A percentile compares a stretch with the other conserved stretches of the same genome.
Evolutionary conservation across 2,888 invertebrate genomes (phyloP).

Genomic region (Frankliniella fusca): DNA sequence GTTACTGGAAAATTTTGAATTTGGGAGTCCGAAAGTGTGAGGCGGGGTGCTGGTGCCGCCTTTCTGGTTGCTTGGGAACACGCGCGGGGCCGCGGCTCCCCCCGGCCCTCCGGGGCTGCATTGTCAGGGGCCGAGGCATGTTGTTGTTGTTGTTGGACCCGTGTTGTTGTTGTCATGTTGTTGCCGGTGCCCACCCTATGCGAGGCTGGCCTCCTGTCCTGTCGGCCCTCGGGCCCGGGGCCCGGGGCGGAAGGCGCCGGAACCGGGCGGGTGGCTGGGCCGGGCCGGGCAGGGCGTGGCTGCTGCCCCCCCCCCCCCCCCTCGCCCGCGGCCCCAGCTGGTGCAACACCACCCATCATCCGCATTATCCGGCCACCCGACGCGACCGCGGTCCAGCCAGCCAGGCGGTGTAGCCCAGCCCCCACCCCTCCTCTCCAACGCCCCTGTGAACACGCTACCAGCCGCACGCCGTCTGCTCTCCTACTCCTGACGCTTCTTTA

Average conservation of each 20-base stretch:
- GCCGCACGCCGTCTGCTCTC: too few relatives aligned
- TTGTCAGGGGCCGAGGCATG: neutral
- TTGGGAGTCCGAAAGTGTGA: neutral
- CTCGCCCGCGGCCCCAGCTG: too few relatives aligned
- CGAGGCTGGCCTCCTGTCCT: neutral
- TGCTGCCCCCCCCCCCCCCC: neutral
- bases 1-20: conserved; percentile 10
- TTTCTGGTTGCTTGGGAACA: neutral
- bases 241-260: neutral
- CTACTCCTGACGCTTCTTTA: too few relatives aligned
- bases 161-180: neutral
- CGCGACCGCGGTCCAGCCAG: too few relatives aligned
- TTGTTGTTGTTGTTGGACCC: neutral
- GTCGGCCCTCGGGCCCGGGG: neutral
- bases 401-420: too few relatives aligned
- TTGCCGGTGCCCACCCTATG: too few relatives aligned
- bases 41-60: neutral
- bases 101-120: neutral
- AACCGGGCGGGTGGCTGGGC: neutral
- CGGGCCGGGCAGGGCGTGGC: neutral
- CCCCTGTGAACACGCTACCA: too few relatives aligned
- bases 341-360: too few relatives aligned
- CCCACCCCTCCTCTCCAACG: too few relatives aligned
- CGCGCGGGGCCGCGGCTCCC: neutral
- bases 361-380: too few relatives aligned